Base-by-base conservation (phyloP, 2,888 invertebrate species). In the Volucella bombylans region DNA sequence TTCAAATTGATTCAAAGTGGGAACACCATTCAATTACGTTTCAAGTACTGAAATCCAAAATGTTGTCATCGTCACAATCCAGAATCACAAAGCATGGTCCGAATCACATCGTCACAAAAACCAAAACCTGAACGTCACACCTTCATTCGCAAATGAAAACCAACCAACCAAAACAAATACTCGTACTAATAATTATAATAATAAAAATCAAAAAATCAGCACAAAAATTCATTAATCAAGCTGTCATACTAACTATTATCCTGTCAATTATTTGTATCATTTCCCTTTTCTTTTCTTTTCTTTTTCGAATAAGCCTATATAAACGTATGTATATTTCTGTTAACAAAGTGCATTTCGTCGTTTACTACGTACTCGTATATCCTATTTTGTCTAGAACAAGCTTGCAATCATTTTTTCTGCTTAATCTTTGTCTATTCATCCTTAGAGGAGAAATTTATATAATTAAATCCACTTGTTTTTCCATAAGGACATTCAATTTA, bases 271-370 rank as follows among this genome's bases (percentile, higher is more conserved):
- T 50, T n/a, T 8, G 38, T n/a, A 62, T 62, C 72, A 50, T 62
- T 6, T 61, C 38, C 31, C 50, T 71, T 59, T 61, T 50, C 39
- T 49, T 41, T 49, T 41, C 14, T 47, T 55, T 52, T 55, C 43
- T 49, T 18, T 47, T 62, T 52, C 50, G 41, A 72, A 68, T 64
- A 69, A 71, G 47, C 59, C 43, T 69, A 50, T 65, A 68, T 50
- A 68, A 61, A 52, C 52, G 43, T 64, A 57, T 78, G 38, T 47
- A 71, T 69, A 67, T 59, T 79, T 83, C 76, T 83, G 78, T 86
- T 72, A 85, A 82, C 78, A 78, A 83, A 82, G 77, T 86, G 86
- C 86, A 86, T 86, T 73, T 86, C 83, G 74, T 72, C 77, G 62
- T 76, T 67, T 64, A 85, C 68, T 81, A 76, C 45, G 31, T 31